Percentiles rank a stretch among this genome's conserved stretches.
Conservation (phyloP, 2,888 invertebrate species). For the Malthinus seriepunctatus region DNA sequence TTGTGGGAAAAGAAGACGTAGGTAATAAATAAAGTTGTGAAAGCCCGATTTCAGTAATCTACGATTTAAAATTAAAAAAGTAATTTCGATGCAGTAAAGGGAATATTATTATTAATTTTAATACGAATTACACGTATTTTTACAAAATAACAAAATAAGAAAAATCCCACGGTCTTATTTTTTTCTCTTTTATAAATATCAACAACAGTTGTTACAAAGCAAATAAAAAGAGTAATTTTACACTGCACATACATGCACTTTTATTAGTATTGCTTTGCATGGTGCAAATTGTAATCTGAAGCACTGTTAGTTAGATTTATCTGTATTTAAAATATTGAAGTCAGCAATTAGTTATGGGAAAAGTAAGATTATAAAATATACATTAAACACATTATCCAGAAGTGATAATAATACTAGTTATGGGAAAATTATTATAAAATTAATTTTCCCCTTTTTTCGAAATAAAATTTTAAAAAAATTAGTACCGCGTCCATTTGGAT, state of each 20-base stretch:
- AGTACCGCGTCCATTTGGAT: not conserved
- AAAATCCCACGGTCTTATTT: not conserved
- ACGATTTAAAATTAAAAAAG: no score
- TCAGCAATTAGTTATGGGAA: constrained; percentile 26
- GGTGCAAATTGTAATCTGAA: constrained; percentile 28
- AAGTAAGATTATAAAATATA: not conserved
- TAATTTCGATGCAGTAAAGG: no score
- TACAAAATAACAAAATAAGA: not conserved
- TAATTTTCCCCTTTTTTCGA: no score
- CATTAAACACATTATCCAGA: no score
- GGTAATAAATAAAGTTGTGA: no score
- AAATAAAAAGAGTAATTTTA: constrained; percentile 6
- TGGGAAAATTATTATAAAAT: no score
- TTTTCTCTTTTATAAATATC: not conserved
- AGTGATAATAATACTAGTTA: no score
- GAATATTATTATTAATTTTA: no score
- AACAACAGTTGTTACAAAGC: constrained; percentile 3
- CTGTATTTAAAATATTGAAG: constrained; percentile 9
- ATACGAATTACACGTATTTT: no score
- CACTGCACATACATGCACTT: not conserved
- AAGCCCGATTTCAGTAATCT: no score
- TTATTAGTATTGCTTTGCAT: constrained; percentile 6
- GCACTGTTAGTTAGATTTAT: constrained; percentile 26
- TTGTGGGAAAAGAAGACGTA: no score
- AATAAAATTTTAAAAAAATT: constrained; percentile 6